Evolutionary conservation across 2,888 invertebrate genomes (phyloP).

Genomic region (Clostera curtula): DNA sequence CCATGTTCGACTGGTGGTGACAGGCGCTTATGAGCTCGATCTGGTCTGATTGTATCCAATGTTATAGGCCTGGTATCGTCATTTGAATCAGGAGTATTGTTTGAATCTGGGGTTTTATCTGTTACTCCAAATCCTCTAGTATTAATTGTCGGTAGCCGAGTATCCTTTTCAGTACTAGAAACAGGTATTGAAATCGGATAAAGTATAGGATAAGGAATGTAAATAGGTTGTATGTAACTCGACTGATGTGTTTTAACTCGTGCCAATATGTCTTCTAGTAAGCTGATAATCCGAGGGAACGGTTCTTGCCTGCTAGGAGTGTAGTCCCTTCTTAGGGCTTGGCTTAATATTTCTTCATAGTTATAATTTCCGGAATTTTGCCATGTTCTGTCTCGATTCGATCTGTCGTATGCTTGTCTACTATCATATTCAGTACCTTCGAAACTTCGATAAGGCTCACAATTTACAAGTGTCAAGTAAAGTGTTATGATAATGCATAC

Average conservation of each 20-base stretch:
- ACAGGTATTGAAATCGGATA: neutral
- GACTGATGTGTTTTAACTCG: neutral
- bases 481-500: too few species aligned
- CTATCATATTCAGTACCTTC: too few species aligned
- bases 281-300: neutral
- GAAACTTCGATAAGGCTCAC: too few species aligned
- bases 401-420: too few species aligned
- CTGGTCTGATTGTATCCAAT: neutral
- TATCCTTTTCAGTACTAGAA: neutral
- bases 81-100: neutral
- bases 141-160: neutral
- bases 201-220: neutral
- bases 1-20: constrained; percentile 1
- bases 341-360: too few species aligned
- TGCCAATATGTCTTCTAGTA: neutral
- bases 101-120: neutral
- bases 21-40: neutral
- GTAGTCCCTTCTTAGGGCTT: neutral
- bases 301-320: neutral
- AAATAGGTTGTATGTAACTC: neutral
- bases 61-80: constrained; percentile 1
- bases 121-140: neutral
- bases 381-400: too few species aligned
- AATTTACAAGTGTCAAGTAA: too few species aligned
- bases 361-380: too few species aligned